Evolutionary conservation across 2,888 invertebrate genomes (phyloP), one percentile per base, ranked within the genome.

Genomic region (Luperina testacea): DNA sequence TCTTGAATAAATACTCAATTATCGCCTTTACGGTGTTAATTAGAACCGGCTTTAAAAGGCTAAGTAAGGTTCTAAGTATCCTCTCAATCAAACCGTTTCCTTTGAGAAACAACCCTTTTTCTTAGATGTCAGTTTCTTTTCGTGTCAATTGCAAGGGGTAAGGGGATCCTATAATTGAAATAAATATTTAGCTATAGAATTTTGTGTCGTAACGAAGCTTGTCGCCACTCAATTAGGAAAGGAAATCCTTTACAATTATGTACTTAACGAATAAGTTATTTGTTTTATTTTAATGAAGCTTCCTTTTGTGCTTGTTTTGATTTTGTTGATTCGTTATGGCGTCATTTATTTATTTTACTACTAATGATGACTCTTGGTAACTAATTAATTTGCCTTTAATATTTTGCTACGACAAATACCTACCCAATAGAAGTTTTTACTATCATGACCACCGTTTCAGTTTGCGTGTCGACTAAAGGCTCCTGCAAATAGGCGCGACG

Each of bases 171-270:
- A 45, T 95, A 95, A 96, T 95, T 96, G 95, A 95, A 94, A 95
- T 96, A 96, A 96, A 96, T 96, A 96, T 96, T 96, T 95, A 94
- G 91, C 91, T 90, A 87, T 93, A 92, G 90, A 94, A 95, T 95
- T 95, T 93, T 94, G 93, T 93, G 93, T 93, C 83, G 88, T 90
- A 91, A 90, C 91, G 92, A 92, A 92, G 80, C 83, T 87, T 87
- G 86, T 82, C 89, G 85, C 77, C 84, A 88, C 83, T 82, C 90
- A 92, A 92, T 92, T 91, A 92, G 57, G 85, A 81, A 80, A 83
- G 78, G 85, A 83, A 91, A 88, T 91, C 89, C 90, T 90, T 83
- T 86, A 83, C 81, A 87, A 83, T 85, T 88, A 86, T 87, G 81
- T 89, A 87, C 82, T 84, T 89, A 71, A 80, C n/a, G 78, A 85